Conservation (phyloP, 1,140 invertebrate genomes). For the Ladona fulva region DNA sequence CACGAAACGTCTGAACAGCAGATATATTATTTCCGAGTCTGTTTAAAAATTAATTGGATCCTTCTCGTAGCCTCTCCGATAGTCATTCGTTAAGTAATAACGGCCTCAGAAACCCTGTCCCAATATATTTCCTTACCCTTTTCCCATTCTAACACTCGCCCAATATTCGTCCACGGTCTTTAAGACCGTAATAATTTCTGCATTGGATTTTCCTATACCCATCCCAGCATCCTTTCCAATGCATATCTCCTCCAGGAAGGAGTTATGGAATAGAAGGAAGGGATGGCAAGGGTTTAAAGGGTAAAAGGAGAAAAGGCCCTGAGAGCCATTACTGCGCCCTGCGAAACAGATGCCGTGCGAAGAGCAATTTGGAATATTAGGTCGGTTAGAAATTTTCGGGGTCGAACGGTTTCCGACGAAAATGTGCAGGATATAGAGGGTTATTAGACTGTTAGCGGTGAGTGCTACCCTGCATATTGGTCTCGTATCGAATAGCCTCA, state of each 20-base stretch:
- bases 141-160: background rate
- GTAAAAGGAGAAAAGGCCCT: background rate
- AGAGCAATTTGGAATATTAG: background rate
- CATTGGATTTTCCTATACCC: background rate
- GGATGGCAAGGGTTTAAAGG: background rate
- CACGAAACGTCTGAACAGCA: no score
- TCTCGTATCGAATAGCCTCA: no score
- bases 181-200: background rate
- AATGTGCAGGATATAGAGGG: no score
- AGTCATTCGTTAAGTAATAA: background rate
- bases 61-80: no score
- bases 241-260: background rate
- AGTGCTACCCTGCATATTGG: no score
- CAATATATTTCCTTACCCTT: background rate
- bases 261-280: background rate
- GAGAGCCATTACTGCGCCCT: background rate
- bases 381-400: no score
- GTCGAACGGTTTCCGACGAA: no score
- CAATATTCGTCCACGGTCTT: background rate
- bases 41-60: no score
- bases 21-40: no score
- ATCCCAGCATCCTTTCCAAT: background rate
- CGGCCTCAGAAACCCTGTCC: background rate
- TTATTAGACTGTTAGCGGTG: no score
- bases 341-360: background rate